A percentile compares a stretch with the other conserved stretches of the same genome.
phyloP scores from a whole-genome alignment of 1,140 invertebrate genomes.

The Heliothis subflexa region DNA sequence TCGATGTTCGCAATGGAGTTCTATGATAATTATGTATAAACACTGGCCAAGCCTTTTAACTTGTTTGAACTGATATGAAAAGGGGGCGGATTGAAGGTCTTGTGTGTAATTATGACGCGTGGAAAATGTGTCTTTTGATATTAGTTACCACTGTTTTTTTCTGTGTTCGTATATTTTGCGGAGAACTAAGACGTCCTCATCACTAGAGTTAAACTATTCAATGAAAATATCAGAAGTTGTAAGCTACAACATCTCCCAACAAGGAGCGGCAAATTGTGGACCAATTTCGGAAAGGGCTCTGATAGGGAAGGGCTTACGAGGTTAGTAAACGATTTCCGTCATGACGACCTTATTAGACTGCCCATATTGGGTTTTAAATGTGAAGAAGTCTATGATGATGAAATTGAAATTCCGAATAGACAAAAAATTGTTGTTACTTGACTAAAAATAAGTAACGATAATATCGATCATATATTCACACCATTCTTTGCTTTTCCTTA shows the following conservation, averaged over 20 bases:
- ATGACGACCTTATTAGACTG: background rate
- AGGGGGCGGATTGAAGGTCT: background rate
- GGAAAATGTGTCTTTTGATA: too few species aligned
- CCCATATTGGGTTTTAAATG: background rate
- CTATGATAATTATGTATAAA: constrained; percentile 27
- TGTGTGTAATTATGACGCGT: background rate
- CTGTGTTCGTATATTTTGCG: background rate
- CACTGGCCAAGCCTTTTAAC: constrained; percentile 22
- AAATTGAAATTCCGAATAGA: background rate
- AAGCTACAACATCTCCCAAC: background rate
- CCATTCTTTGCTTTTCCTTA: too few species aligned
- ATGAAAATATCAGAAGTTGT: background rate
- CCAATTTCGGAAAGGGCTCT: too few species aligned
- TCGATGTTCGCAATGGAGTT: constrained; percentile 7
- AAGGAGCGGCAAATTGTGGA: background rate
- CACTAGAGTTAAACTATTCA: background rate
- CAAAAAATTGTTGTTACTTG: too few species aligned
- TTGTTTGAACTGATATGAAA: constrained; percentile 19
- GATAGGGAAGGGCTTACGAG: background rate
- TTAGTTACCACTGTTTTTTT: too few species aligned
- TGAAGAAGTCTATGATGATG: background rate
- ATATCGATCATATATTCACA: too few species aligned
- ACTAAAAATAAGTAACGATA: too few species aligned
- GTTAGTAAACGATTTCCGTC: background rate
- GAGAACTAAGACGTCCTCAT: background rate